Evolutionary conservation across 1,140 invertebrate species (phyloP), one percentile per base, ranked within the genome.

Genomic region (Drosophila ficusphila): DNA sequence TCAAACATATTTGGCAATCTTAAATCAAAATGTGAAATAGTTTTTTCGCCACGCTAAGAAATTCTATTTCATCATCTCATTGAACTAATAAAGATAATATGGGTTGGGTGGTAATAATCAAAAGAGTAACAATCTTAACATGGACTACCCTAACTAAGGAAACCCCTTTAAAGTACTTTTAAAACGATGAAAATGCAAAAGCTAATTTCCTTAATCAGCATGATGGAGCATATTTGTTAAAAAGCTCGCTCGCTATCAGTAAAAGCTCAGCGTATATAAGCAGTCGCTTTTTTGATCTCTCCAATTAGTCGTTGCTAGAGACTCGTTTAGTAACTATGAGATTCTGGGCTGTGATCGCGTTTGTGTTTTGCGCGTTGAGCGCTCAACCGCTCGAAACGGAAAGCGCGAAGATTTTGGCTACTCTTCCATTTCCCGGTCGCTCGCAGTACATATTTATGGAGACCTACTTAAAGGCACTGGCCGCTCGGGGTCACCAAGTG

Each of bases 381-480:
- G 29, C 18, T 3, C 36, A 36, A 11, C 29, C 53, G 29, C 67
- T 47, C 3, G 39, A 38, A 19, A 52, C 57, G 1, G 38, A 81
- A 12, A 25, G 79, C 12, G 77, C 74, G 1, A 90, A 89, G 46
- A 85, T 90, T 9, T 60, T 90, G 58, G 92, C 90, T 0, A 61
- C 94, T 0, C 92, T 94, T 47, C 90, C 92, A 0, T 86, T 92
- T 42, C 83, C 91, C 2, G 92, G 86, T 0, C 92, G 92, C 54
- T 94, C 94, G 39, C 94, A 94, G 67, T 93, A 92, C 34, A 91
- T 93, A 9, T 91, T 94, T 42, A 92, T 93, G 23, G 92, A 93
- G 16, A 70, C 81, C 0, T 65, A 94, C 16, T 81, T 93, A 52
- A 93, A 93, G 52, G 92, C 90, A 2, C 64, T 95, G 12, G 93